These are phyloP conservation scores for Argyra leucocephala DNA, from an alignment of 2,888 invertebrate genomes.

Conservation along the genomic window DNA sequence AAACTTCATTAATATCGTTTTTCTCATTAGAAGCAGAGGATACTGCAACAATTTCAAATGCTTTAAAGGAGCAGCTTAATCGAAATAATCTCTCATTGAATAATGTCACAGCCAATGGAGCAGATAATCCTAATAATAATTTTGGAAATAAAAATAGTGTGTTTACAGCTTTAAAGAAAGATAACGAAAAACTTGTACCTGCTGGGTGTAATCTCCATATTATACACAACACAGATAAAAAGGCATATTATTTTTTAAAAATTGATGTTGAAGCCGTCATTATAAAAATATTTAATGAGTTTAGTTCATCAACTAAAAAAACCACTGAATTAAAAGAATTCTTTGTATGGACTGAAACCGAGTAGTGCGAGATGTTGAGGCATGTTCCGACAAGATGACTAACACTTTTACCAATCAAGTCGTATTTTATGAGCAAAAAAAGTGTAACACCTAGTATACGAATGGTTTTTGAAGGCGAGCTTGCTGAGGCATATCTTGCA, in stretches of 20 bases:
- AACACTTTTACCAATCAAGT: neutral
- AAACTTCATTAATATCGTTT: neutral
- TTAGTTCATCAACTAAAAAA: constrained; percentile 17
- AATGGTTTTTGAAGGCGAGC: constrained; percentile 7
- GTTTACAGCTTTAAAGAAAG: constrained; percentile 7
- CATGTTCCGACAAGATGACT: constrained; percentile 16
- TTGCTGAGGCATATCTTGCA: neutral
- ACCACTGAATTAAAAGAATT: constrained; percentile 16
- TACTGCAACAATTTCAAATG: neutral
- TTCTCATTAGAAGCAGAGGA: neutral
- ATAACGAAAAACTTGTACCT: neutral
- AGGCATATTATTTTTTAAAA: neutral
- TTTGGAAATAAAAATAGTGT: constrained; percentile 5
- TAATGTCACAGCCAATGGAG: neutral
- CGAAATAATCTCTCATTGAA: neutral
- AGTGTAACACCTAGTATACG: neutral
- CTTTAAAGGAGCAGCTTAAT: neutral
- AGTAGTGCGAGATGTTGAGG: constrained; percentile 19
- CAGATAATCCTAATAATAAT: neutral
- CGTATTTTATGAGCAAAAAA: neutral
- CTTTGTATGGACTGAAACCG: constrained; percentile 16
- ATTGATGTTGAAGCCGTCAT: constrained; percentile 17
- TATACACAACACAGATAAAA: neutral
- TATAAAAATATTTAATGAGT: constrained; percentile 18
- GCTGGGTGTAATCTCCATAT: neutral